These are phyloP conservation scores for Contarinia nasturtii DNA, from an alignment of 1,140 invertebrate species.

Conservation along the genomic window DNA sequence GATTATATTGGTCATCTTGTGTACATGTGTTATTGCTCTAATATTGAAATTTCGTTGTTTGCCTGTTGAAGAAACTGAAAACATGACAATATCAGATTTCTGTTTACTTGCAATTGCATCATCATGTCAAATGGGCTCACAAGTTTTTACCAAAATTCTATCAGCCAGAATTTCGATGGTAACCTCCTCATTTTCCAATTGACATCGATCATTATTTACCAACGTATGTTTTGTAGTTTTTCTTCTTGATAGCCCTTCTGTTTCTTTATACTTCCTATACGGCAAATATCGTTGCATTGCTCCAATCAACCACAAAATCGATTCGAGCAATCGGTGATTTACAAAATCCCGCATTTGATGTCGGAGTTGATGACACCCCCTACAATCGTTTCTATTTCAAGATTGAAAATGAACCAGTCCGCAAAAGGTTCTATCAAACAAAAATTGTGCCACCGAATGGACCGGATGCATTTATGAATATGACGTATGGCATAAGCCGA, in stretches of 20 bases:
- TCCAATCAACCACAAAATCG: conserved; percentile 25
- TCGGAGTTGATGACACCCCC: conserved; percentile 17
- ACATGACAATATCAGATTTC: not conserved
- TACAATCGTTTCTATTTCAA: conserved; percentile 21
- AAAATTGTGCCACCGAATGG: no score
- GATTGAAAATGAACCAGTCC: not conserved
- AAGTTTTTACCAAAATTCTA: conserved; percentile 5
- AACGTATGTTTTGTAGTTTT: not conserved
- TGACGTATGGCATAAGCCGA: no score
- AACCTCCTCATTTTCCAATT: no score
- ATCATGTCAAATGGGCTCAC: conserved; percentile 4
- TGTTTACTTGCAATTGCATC: conserved; percentile 3
- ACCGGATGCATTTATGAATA: no score
- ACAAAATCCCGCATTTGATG: conserved; percentile 17
- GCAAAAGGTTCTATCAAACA: no score
- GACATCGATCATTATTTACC: no score
- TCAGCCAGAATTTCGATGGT: conserved; percentile 10
- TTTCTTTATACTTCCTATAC: conserved; percentile 25
- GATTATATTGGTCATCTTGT: not conserved
- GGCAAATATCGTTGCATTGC: conserved; percentile 27
- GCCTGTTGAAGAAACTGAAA: not conserved
- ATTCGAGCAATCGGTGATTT: conserved; percentile 24
- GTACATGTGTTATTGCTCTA: conserved; percentile 1
- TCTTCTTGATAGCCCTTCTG: conserved; percentile 5
- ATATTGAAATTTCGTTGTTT: not conserved